phyloP scores from a whole-genome alignment of 2,888 invertebrate species.

The Drosophila limbata region DNA sequence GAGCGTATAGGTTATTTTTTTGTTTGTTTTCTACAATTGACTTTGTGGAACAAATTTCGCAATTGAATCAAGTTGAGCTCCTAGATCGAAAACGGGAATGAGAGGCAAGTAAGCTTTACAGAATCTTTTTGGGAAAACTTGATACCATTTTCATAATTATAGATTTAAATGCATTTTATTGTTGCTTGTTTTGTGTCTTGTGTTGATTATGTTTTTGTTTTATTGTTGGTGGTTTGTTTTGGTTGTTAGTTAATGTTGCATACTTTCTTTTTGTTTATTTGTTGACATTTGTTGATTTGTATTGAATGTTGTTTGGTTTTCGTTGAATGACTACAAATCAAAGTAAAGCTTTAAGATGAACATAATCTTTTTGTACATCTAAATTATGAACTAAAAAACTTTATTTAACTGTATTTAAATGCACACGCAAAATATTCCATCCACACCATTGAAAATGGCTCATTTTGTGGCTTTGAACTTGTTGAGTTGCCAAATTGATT shows the following conservation, averaged over 20 bases:
- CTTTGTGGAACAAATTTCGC: constrained; percentile 84
- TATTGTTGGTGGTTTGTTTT: constrained; percentile 69
- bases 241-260: constrained; percentile 79
- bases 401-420: constrained; percentile 33
- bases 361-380: constrained; percentile 26
- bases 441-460: no score
- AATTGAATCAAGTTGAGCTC: constrained; percentile 85
- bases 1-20: constrained; percentile 39
- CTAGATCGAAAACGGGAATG: constrained; percentile 86
- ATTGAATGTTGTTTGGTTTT: constrained; percentile 50
- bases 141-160: constrained; percentile 82
- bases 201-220: constrained; percentile 49
- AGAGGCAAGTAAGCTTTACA: constrained; percentile 85
- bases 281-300: constrained; percentile 47
- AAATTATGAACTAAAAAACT: constrained; percentile 27
- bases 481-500: no score
- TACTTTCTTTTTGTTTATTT: constrained; percentile 78
- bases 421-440: constrained; percentile 51
- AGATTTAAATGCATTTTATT: constrained; percentile 52
- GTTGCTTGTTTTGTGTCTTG: constrained; percentile 50
- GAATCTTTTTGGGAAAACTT: constrained; percentile 85
- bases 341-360: constrained; percentile 46
- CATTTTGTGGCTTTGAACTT: no score
- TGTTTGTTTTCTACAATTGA: constrained; percentile 35
- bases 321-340: constrained; percentile 66